Percentiles rank a stretch among this genome's conserved stretches.
Conservation (phyloP, 2,797 vertebrate species). For the Microctenopoma lineatum region DNA sequence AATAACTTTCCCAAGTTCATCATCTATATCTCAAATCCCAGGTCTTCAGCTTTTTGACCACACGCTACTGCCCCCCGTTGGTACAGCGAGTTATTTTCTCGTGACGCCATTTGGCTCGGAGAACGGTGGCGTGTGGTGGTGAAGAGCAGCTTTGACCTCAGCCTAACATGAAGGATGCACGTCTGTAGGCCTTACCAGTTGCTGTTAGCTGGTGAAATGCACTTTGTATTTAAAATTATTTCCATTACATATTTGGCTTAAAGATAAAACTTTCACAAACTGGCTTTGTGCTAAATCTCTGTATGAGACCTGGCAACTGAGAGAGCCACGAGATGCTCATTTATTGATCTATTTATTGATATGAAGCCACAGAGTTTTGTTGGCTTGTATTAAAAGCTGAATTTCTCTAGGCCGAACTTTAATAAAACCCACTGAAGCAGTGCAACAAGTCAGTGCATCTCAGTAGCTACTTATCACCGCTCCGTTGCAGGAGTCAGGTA, state of each 20-base stretch:
- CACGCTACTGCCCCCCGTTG: no score
- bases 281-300: neutral
- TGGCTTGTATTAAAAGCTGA: neutral
- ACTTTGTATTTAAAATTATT: no score
- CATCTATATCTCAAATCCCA: no score
- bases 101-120: no score
- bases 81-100: no score
- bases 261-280: neutral
- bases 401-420: neutral
- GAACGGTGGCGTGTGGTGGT: no score
- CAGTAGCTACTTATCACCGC: neutral
- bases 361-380: constrained; percentile 3
- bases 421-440: constrained; percentile 7
- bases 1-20: no score
- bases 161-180: no score
- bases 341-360: constrained; percentile 16
- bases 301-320: neutral
- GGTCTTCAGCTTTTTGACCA: no score
- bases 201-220: no score
- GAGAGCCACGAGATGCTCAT: neutral
- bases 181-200: no score
- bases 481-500: constrained; percentile 10
- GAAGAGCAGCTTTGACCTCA: no score
- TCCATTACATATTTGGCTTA: neutral
- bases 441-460: constrained; percentile 1